Percentiles rank a stretch among this genome's conserved stretches.
Evolutionary conservation across 1,140 invertebrate species (phyloP).

Genomic region (Wiebesia pumilae): DNA sequence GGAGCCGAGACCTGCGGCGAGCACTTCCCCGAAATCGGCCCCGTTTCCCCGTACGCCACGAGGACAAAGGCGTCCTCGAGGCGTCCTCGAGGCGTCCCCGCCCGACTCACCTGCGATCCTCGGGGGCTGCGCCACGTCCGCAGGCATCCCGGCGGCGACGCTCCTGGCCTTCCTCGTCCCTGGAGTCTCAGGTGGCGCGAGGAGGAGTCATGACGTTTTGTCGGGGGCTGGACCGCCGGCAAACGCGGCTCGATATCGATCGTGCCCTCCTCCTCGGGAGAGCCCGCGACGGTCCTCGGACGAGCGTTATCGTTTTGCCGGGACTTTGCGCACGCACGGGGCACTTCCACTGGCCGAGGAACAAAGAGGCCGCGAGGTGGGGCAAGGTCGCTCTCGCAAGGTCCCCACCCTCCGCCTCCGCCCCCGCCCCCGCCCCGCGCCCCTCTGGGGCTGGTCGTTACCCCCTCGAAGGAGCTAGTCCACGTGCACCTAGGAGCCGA

Average conservation of each 20-base stretch:
- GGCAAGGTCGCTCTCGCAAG: slow-evolving; percentile 1
- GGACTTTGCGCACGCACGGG: background rate
- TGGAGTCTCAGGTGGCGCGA: background rate
- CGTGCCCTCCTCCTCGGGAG: background rate
- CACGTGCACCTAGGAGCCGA: background rate
- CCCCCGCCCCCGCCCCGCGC: background rate
- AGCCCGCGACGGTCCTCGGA: background rate
- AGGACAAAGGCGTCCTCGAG: too few relatives aligned
- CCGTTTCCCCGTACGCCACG: too few relatives aligned
- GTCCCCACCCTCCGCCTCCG: background rate
- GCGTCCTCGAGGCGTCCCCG: background rate
- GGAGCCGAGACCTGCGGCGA: too few relatives aligned
- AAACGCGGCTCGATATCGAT: slow-evolving; percentile 16
- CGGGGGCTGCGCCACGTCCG: slow-evolving; percentile 37
- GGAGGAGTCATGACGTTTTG: background rate
- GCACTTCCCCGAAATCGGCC: background rate
- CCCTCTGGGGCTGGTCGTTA: background rate
- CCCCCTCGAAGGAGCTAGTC: background rate
- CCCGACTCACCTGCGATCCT: slow-evolving; percentile 11
- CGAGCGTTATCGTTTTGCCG: background rate
- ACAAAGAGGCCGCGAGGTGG: background rate
- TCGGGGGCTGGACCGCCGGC: background rate
- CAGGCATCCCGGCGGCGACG: background rate
- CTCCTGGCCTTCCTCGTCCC: background rate
- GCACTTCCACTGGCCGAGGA: background rate